phyloP scores from a whole-genome alignment of 2,888 invertebrate genomes.

The Hydrotaea cyrtoneurina region DNA sequence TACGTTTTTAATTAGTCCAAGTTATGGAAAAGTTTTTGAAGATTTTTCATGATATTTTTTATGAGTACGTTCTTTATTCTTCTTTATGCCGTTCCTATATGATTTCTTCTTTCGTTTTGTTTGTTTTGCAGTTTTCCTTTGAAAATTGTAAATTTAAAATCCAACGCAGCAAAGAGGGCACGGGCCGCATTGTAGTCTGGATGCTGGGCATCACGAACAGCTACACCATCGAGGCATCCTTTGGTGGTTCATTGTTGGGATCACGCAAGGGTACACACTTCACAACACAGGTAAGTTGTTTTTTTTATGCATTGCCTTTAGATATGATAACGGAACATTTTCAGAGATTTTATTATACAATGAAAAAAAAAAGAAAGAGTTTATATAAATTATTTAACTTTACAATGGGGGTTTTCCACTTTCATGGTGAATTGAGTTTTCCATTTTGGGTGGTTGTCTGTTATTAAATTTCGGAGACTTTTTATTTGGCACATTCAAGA shows the following conservation, averaged over 20 bases:
- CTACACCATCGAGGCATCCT: slow-evolving; percentile 97
- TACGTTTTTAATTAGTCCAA: slow-evolving; percentile 5
- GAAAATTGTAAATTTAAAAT: slow-evolving; percentile 96
- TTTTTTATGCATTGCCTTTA: neutral
- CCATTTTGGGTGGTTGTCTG: no score
- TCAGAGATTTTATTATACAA: no score
- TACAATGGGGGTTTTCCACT: no score
- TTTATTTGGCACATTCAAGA: no score
- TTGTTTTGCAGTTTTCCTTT: slow-evolving; percentile 88
- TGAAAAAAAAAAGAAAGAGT: no score
- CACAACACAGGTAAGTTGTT: slow-evolving; percentile 82
- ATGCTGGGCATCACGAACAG: slow-evolving; percentile 96
- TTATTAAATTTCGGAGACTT: no score
- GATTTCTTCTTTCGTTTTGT: neutral
- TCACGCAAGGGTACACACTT: slow-evolving; percentile 92
- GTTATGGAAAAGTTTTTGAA: slow-evolving; percentile 14
- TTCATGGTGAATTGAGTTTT: no score
- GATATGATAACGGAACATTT: no score
- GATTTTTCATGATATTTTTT: slow-evolving; percentile 15
- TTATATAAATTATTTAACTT: no score
- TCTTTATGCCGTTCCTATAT: slow-evolving; percentile 15
- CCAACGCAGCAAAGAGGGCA: slow-evolving; percentile 96
- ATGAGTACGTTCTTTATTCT: slow-evolving; percentile 19
- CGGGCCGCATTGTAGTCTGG: slow-evolving; percentile 96
- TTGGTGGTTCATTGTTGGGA: slow-evolving; percentile 93